A percentile compares a stretch with the other conserved stretches of the same genome.
phyloP scores from a whole-genome alignment of 2,888 invertebrate species.

The Subacronicta megacephala region DNA sequence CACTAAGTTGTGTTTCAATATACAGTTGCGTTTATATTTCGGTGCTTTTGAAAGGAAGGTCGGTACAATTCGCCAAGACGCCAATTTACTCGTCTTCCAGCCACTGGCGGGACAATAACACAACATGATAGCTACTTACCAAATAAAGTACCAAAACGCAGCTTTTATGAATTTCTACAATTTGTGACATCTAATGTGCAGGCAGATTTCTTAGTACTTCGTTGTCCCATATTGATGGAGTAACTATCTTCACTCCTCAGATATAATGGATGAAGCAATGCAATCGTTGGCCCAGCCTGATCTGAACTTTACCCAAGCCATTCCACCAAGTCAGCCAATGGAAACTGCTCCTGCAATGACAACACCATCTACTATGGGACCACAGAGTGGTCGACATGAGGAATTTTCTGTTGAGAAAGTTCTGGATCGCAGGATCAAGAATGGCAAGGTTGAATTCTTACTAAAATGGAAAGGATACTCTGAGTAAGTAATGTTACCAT shows the following conservation, averaged over 20 bases:
- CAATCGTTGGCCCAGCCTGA: constrained; percentile 62
- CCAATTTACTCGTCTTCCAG: no score
- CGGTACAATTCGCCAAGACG: no score
- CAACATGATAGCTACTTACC: constrained; percentile 8
- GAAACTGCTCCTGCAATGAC: constrained; percentile 52
- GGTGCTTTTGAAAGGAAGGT: no score
- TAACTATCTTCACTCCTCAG: constrained; percentile 2
- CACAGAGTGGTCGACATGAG: constrained; percentile 85
- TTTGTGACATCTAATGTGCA: no score
- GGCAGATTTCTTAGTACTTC: not conserved
- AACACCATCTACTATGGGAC: constrained; percentile 55
- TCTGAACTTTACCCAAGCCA: constrained; percentile 49
- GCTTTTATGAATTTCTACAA: no score
- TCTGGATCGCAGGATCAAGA: constrained; percentile 91
- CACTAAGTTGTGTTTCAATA: no score
- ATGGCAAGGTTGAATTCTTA: constrained; percentile 92
- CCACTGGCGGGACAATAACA: constrained; percentile 16
- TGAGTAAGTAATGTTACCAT: constrained; percentile 79
- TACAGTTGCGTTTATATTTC: no score
- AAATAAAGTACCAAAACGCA: not conserved
- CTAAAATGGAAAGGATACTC: constrained; percentile 92
- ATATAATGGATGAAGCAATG: constrained; percentile 65
- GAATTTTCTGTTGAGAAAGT: constrained; percentile 94
- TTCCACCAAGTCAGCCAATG: constrained; percentile 55
- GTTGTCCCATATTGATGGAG: not conserved